phyloP scores from a whole-genome alignment of 2,888 invertebrate genomes.

The Sericinus montela region DNA sequence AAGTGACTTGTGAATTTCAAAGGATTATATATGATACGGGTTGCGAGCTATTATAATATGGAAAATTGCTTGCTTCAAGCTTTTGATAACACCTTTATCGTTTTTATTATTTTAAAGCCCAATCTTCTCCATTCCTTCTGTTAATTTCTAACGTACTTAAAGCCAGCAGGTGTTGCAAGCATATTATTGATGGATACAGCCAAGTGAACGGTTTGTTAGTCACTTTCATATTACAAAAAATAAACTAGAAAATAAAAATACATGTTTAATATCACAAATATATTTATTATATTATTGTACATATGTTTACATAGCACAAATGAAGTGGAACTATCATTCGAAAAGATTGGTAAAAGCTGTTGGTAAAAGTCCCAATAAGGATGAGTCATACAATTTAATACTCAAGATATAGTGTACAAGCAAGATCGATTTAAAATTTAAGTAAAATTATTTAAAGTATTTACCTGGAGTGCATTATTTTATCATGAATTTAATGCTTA shows the following conservation, averaged over 20 bases:
- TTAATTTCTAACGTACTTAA: too few relatives aligned
- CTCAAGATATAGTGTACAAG: constrained; percentile 29
- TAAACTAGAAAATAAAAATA: constrained; percentile 27
- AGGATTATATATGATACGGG: too few relatives aligned
- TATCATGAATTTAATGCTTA: constrained; percentile 4
- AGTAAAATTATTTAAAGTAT: constrained; percentile 24
- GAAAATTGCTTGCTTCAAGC: too few relatives aligned
- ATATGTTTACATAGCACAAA: constrained; percentile 67
- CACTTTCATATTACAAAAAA: too few relatives aligned
- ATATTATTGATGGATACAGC: too few relatives aligned
- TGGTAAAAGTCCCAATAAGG: constrained; percentile 57
- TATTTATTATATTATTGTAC: constrained; percentile 74
- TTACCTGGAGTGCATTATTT: constrained; percentile 5
- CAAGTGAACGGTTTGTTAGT: too few relatives aligned
- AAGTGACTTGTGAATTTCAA: too few relatives aligned
- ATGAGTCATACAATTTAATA: constrained; percentile 41
- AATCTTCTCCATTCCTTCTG: too few relatives aligned
- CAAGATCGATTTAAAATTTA: constrained; percentile 26
- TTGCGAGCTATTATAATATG: too few relatives aligned
- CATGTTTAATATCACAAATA: constrained; percentile 63
- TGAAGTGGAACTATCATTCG: constrained; percentile 59
- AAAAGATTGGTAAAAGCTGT: constrained; percentile 46
- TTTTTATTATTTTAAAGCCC: too few relatives aligned
- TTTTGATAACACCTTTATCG: too few relatives aligned
- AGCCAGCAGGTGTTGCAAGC: too few relatives aligned